Base-by-base conservation (phyloP, 2,113 vertebrate genomes). In the Girardinichthys multiradiatus region DNA sequence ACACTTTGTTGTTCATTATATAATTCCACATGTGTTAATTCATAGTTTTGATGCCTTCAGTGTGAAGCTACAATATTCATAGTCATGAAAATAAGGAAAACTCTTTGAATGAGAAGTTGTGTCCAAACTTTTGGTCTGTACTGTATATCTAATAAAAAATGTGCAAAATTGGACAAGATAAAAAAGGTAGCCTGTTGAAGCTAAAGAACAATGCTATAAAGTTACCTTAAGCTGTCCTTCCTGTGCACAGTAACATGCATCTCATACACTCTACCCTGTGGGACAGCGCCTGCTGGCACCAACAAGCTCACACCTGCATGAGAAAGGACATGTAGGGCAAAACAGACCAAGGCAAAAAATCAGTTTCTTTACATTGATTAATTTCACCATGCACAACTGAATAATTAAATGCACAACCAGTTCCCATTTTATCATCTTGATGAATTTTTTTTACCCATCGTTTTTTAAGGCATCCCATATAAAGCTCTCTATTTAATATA, bases 181-280 rank as follows among this genome's bases (percentile, higher is more conserved):
- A 45, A 45, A 15, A 45, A 45, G 42, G 42, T 17, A 19, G 15
- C 17, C 17, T 17, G 42, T 45, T 54, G 21, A 54, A 54, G n/a
- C 24, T n/a, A 54, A 24, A n/a, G 2, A 54, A 24, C 19, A 27
- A 74, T 14, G 70, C 7, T 21, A 94, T 14, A 19, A 77, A 77
- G 76, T 66, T 95, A 98, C 98, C 97, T 98, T 95, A 98, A 96
- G 91, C 92, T 97, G 89, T 99, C 98, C 91, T 97, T 99, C 91
- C 98, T 97, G 94, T 99, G 97, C 77, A 99, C 97, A 31, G 97
- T 98, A 95, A 99, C 95, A 87, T 97, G 99, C 97, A 99, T 98
- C 93, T 99, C 98, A 64, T 98, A 99, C 80, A 97, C 96, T 88
- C 98, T 92, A 31, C 98, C 98, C 92, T 97, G 96, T 87, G 98